Conservation (phyloP, 2,113 vertebrate genomes). For the Vulpes lagopus region DNA sequence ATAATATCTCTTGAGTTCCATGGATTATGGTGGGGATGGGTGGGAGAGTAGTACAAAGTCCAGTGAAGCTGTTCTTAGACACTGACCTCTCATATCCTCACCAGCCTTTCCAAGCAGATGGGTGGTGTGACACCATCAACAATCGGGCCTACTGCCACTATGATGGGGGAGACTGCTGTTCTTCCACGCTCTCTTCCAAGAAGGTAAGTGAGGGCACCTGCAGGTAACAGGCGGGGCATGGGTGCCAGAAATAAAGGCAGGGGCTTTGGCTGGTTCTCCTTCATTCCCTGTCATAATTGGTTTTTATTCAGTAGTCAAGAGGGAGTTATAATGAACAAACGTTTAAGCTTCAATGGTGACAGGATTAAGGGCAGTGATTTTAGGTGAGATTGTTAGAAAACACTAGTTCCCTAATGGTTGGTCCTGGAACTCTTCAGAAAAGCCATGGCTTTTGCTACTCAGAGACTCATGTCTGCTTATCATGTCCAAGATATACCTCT, state of each 20-base stretch:
- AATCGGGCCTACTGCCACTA: constrained; percentile 98
- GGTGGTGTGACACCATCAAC: constrained; percentile 99
- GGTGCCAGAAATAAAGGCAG: neutral
- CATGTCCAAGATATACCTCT: neutral
- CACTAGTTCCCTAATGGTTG: neutral
- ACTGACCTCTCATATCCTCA: constrained; percentile 20
- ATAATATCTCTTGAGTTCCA: neutral
- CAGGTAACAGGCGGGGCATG: accelerated
- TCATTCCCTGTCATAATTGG: accelerated
- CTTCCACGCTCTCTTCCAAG: constrained; percentile 96
- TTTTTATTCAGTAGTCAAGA: neutral
- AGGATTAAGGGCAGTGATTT: neutral
- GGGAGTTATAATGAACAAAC: neutral
- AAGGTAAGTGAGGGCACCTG: constrained; percentile 90
- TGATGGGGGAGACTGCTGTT: constrained; percentile 98
- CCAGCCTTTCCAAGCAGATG: constrained; percentile 97
- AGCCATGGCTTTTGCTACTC: neutral
- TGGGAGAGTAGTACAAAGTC: neutral
- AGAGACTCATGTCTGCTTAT: neutral
- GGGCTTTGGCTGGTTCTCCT: neutral
- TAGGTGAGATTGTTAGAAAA: neutral
- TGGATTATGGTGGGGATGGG: accelerated
- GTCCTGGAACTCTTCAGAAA: neutral
- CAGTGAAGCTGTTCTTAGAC: neutral
- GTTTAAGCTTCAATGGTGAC: neutral